Conservation (phyloP, 2,888 invertebrate species). For the Diaphora mendica region DNA sequence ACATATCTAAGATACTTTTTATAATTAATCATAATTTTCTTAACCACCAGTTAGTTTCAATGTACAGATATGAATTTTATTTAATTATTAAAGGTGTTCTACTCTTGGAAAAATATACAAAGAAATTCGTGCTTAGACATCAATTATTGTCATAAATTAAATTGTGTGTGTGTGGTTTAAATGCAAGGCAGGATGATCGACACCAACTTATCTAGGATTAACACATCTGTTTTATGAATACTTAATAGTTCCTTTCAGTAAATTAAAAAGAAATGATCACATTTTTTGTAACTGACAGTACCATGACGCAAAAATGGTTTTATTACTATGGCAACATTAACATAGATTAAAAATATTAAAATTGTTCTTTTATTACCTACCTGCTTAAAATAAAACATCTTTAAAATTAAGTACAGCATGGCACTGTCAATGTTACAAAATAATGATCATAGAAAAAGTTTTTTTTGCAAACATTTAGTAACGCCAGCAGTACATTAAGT, state of each 20-base stretch:
- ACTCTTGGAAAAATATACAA: too few species aligned
- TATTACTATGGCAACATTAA: neutral
- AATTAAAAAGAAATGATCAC: too few species aligned
- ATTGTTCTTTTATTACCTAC: neutral
- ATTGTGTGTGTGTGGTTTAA: too few species aligned
- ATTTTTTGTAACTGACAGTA: too few species aligned
- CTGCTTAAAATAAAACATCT: neutral
- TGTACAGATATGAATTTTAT: neutral
- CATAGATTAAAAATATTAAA: neutral
- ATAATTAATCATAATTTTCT: constrained; percentile 43
- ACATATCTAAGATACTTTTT: constrained; percentile 36
- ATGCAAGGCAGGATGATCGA: neutral
- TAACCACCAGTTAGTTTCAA: neutral
- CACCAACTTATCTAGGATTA: neutral
- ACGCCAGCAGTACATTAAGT: neutral
- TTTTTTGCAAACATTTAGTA: neutral
- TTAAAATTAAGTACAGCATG: too few species aligned
- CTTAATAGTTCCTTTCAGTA: neutral
- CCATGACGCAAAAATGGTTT: too few species aligned
- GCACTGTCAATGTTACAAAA: neutral
- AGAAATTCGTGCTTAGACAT: neutral
- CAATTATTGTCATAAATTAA: neutral
- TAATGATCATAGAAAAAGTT: neutral
- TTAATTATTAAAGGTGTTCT: too few species aligned
- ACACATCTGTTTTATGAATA: neutral